Conservation (phyloP, 2,113 vertebrate species). For the Dipodomys ordii region DNA sequence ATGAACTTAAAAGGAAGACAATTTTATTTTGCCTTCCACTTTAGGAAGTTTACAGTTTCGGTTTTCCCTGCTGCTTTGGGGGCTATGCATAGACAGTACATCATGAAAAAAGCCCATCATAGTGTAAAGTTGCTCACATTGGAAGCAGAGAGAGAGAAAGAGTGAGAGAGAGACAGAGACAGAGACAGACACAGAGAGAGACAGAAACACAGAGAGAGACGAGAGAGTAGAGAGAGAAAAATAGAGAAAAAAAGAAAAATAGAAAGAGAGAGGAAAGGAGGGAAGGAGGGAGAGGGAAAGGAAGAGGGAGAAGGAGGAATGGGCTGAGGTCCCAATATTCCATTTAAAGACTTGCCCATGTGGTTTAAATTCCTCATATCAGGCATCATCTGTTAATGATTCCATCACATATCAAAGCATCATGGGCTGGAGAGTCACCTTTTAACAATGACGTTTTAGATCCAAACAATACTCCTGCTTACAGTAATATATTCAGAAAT, state of each 20-base stretch:
- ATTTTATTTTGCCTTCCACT: background rate
- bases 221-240: background rate
- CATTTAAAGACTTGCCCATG: background rate
- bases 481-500: background rate
- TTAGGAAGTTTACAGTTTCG: background rate
- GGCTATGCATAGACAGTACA: background rate
- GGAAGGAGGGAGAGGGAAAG: background rate
- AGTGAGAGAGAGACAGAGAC: too few relatives aligned
- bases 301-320: too few relatives aligned
- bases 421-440: background rate
- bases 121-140: background rate
- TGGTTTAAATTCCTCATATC: background rate
- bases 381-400: background rate
- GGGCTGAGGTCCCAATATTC: background rate
- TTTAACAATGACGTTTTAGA: background rate
- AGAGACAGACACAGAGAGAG: background rate
- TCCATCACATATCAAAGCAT: background rate
- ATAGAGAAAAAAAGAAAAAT: too few relatives aligned
- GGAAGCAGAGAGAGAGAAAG: background rate
- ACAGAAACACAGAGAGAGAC: too few relatives aligned
- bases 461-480: background rate
- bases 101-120: background rate
- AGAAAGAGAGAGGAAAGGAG: too few relatives aligned
- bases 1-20: background rate
- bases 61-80: background rate